Conservation (phyloP, 2,113 vertebrate genomes). For the Pollachius pollachius region DNA sequence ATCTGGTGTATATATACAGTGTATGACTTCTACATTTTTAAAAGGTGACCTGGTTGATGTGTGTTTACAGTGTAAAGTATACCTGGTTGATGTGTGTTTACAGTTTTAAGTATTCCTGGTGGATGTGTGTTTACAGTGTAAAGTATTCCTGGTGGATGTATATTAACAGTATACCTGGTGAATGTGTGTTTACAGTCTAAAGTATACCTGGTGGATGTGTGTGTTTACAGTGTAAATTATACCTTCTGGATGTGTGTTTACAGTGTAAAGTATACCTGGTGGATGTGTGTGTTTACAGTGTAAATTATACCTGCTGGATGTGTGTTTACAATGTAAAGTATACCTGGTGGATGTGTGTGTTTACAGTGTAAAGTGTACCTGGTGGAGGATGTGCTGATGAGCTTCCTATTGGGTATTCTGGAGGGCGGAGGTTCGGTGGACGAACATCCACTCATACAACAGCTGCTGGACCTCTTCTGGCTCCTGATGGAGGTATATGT, state of each 20-base stretch:
- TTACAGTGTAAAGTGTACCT: slow-evolving; percentile 91
- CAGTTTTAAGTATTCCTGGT: slow-evolving; percentile 96
- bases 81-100: not conserved
- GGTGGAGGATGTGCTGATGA: slow-evolving; percentile 95
- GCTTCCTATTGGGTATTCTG: slow-evolving; percentile 87
- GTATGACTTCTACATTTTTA: not conserved
- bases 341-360: too few species aligned
- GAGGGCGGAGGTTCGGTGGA: slow-evolving; percentile 83
- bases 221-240: not conserved
- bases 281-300: slow-evolving; percentile 2
- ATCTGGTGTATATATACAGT: not conserved
- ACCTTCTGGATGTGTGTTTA: not conserved
- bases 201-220: too few species aligned
- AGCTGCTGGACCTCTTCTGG: slow-evolving; percentile 94
- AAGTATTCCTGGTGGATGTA: slow-evolving; percentile 90
- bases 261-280: not conserved
- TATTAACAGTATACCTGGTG: not conserved
- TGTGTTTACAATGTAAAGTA: not conserved
- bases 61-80: not conserved
- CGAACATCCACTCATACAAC: slow-evolving; percentile 86
- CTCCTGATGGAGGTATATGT: slow-evolving; percentile 93
- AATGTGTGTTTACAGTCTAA: too few species aligned
- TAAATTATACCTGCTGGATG: not conserved
- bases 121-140: slow-evolving; percentile 81
- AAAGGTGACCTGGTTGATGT: not conserved